Conservation (phyloP, 2,797 vertebrate species). For the Lerista edwardsae region DNA sequence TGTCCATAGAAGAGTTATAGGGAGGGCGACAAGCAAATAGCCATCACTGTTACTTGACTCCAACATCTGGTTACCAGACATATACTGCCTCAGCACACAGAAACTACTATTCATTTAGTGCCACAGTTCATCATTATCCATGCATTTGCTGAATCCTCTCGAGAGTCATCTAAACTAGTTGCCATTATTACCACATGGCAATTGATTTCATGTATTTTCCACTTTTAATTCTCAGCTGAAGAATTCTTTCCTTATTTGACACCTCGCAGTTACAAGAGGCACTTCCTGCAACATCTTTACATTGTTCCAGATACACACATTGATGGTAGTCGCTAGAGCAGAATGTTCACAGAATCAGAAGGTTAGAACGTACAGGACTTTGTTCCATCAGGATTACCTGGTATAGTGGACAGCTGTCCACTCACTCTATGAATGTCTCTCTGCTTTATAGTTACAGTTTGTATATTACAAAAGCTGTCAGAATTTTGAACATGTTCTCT, state of each 20-base stretch:
- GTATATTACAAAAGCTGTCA: not conserved
- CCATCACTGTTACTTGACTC: not conserved
- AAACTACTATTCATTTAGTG: not conserved
- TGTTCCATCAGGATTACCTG: accelerated
- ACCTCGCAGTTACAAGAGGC: not conserved
- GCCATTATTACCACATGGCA: too few relatives aligned
- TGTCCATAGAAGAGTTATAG: not conserved
- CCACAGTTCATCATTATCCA: not conserved
- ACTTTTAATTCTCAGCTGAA: not conserved
- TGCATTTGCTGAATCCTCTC: not conserved
- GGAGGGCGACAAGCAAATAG: not conserved
- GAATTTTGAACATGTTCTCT: too few relatives aligned
- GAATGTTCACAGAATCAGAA: not conserved
- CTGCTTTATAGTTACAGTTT: too few relatives aligned
- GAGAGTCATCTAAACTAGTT: not conserved
- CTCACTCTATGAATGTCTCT: too few relatives aligned
- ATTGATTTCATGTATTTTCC: not conserved
- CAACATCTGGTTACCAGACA: not conserved
- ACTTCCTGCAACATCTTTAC: not conserved
- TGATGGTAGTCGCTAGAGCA: not conserved
- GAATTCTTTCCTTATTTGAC: not conserved
- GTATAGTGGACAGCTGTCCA: not conserved
- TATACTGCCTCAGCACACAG: not conserved
- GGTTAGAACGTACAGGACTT: not conserved
- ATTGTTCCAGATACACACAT: not conserved